Base-by-base conservation (phyloP, 1,140 invertebrate species). In the Tetramorium parvispinum region DNA sequence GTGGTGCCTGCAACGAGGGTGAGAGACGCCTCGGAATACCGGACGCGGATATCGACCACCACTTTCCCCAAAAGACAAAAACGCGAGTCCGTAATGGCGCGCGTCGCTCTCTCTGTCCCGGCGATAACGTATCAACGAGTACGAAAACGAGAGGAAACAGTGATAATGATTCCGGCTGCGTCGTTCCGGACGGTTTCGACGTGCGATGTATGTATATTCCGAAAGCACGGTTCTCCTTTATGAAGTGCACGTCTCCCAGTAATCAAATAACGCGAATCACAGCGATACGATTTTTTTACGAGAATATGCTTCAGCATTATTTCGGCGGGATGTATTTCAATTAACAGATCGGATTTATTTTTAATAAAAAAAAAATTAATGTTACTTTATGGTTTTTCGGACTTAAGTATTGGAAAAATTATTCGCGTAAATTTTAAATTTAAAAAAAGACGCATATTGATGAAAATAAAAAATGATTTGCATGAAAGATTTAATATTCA, bases 1-100 rank as follows among this genome's bases (percentile, higher is more conserved):
- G 91, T 90, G 90, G 89, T 91, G 87, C 85, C 88, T 91, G 88
- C 78, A 91, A 91, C 82, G 87, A 92, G 91, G 92, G 91, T 91
- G 91, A 92, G 91, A 92, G 88, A 87, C 85, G 88, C 91, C 87
- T 89, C 87, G 81, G 68, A 87, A 87, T 88, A 92, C 86, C 85
- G 89, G 70, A 82, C 70, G 46, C 49, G 79, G 89, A 87, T 92
- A 90, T 91, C 92, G 90, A 92, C 85, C 87, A 91, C 85, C 88
- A 91, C 87, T 91, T 89, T 90, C 85, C 66, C 85, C 75, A 76
- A 88, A 89, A 90, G 87, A 73, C 71, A 85, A 57, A 76, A 90
- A 90, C 32, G 43, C 65, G 76, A 65, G 32, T 59, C 16, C 24
- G 21, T 46, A 87, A 89, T 87, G 55, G 18, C 32, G 37, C 21